Conservation (phyloP, 2,888 invertebrate species). For the Pseudoips prasinana region DNA sequence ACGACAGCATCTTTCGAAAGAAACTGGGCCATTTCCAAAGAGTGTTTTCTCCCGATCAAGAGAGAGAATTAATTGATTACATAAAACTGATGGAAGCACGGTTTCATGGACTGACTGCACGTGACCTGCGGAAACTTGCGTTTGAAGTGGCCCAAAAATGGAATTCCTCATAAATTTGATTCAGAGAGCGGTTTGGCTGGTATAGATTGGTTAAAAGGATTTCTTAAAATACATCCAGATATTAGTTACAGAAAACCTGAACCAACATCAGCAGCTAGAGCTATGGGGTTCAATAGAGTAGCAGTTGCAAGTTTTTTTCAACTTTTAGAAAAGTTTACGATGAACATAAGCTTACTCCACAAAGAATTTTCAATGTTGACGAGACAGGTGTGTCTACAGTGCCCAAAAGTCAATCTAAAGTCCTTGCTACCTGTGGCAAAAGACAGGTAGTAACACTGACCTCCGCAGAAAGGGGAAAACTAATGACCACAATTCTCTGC, state of each 20-base stretch:
- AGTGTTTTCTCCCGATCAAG: too few relatives aligned
- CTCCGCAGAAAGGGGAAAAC: slow-evolving; percentile 13
- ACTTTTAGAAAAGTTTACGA: background rate
- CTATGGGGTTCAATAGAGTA: slow-evolving; percentile 5
- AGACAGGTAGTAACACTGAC: slow-evolving; percentile 15
- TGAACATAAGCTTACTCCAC: background rate
- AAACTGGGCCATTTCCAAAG: too few relatives aligned
- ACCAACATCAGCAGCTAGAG: slow-evolving; percentile 10
- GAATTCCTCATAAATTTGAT: too few relatives aligned
- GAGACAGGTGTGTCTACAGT: slow-evolving; percentile 9
- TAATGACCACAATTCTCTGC: slow-evolving; percentile 13
- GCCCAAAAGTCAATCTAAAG: slow-evolving; percentile 7
- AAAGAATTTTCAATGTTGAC: slow-evolving; percentile 3
- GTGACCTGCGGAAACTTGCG: too few relatives aligned
- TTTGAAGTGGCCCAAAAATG: too few relatives aligned
- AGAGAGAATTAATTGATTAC: too few relatives aligned
- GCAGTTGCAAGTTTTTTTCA: slow-evolving; percentile 2
- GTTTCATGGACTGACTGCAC: too few relatives aligned
- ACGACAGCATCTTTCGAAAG: too few relatives aligned
- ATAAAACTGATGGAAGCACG: too few relatives aligned
- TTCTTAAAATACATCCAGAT: slow-evolving; percentile 10
- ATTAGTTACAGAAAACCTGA: slow-evolving; percentile 1
- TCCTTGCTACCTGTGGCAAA: slow-evolving; percentile 11
- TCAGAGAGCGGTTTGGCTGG: too few relatives aligned
- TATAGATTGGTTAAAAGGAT: slow-evolving; percentile 9